Base-by-base conservation (phyloP, 2,113 vertebrate species). In the Lepisosteus osseus region DNA sequence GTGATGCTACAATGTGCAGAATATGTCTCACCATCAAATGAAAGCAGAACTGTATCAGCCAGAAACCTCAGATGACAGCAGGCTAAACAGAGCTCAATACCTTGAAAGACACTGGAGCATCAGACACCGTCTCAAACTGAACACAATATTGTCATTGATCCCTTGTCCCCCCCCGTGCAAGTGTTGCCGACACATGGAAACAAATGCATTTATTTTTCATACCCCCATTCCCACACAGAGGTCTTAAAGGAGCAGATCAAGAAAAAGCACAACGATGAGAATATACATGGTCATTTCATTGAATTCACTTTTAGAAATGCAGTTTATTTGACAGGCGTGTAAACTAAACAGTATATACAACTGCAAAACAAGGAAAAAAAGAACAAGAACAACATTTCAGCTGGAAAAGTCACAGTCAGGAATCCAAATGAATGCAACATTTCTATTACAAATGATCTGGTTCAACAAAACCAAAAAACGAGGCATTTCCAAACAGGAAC, bases 291-390 rank as follows among this genome's bases (percentile, higher is more conserved):
- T 71, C 83, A 80, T 77, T 70, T 69, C 72, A 76, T 68, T 65
- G 65, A 64, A 74, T 74, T 72, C 71, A 29, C 9, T 73, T 78
- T 85, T 80, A 91, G 89, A 80, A 91, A 91, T 88, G 91, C 92
- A 89, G 89, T 97, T 97, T 95, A 97, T 95, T 29, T 95, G 93
- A 91, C 93, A 93, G 90, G 86, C 85, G 90, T 89, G 85, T 86
- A 85, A 82, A 85, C 86, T 90, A 72, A 90, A 93, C 90, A 95
- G 79, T 88, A 90, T 92, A 86, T 89, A 94, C 87, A 95, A 90
- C 87, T 90, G 92, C 84, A 93, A 88, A 90, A 89, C 83, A 87
- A 92, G 91, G 88, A 80, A 77, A 54, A 74, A 75, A 70, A 74
- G 88, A 90, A 89, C 83, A 87, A 92, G 90, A 89, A 80, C 74